phyloP scores from a whole-genome alignment of 1,140 invertebrate species.

The Ceratina australensis region DNA sequence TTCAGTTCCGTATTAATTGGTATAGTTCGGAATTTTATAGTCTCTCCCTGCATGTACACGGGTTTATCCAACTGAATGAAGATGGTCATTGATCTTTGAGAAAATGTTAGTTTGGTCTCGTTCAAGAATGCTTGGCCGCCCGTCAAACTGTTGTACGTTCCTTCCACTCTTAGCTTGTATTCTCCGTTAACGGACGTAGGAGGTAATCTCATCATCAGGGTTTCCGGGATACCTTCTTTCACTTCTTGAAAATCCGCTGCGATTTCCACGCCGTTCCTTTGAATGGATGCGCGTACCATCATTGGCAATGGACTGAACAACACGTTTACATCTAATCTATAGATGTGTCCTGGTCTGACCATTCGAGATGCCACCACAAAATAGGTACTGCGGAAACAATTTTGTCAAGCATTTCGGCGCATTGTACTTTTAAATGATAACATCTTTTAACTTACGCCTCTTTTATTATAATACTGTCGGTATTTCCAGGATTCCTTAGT shows the following conservation, averaged over 20 bases:
- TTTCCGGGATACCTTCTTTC: conserved; percentile 90
- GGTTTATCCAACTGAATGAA: conserved; percentile 98
- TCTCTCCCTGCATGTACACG: conserved; percentile 96
- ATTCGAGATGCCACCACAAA: conserved; percentile 92
- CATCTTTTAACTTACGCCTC: conserved; percentile 80
- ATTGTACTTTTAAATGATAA: background rate
- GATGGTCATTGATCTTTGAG: conserved; percentile 95
- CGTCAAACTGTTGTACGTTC: conserved; percentile 89
- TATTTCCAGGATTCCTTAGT: conserved; percentile 42
- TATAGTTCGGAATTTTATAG: conserved; percentile 91
- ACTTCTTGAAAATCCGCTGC: conserved; percentile 87
- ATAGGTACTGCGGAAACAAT: conserved; percentile 84
- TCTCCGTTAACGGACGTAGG: conserved; percentile 88
- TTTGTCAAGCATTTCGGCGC: too few species aligned
- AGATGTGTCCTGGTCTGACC: conserved; percentile 92
- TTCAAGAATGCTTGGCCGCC: conserved; percentile 92
- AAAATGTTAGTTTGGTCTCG: conserved; percentile 89
- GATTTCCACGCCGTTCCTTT: conserved; percentile 92
- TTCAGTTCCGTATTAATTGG: conserved; percentile 94
- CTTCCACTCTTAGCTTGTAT: conserved; percentile 93
- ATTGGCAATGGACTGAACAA: conserved; percentile 86
- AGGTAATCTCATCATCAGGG: conserved; percentile 91
- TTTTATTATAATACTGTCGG: conserved; percentile 81
- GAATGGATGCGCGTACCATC: conserved; percentile 90
- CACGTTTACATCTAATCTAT: conserved; percentile 89